phyloP scores from a whole-genome alignment of 2,888 invertebrate genomes.

The Drosophila maculinotata region DNA sequence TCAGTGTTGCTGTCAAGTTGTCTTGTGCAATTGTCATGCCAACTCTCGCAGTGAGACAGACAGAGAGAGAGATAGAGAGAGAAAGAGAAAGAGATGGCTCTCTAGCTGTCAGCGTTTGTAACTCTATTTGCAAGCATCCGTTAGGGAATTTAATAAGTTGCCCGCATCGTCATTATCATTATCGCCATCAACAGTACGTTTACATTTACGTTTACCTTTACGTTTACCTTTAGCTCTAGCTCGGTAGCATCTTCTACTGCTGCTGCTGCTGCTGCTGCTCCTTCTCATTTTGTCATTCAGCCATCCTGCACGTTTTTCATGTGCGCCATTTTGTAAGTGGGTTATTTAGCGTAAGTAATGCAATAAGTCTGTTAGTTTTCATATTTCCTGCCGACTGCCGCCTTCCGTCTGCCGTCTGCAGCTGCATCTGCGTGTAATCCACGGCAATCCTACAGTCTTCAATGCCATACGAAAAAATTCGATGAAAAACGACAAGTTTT shows the following conservation, averaged over 20 bases:
- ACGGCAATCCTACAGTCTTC: constrained; percentile 26
- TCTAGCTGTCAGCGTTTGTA: constrained; percentile 55
- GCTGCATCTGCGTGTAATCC: constrained; percentile 61
- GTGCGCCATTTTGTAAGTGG: constrained; percentile 75
- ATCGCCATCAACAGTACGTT: constrained; percentile 51
- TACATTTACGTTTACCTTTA: constrained; percentile 15
- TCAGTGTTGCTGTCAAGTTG: constrained; percentile 56
- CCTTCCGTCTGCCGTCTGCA: constrained; percentile 49
- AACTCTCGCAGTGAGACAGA: neutral
- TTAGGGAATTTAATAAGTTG: constrained; percentile 72
- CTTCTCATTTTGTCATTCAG: constrained; percentile 4
- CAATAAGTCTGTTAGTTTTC: constrained; percentile 76
- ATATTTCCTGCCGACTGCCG: constrained; percentile 66
- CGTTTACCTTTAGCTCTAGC: neutral
- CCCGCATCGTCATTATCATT: constrained; percentile 65
- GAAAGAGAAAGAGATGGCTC: neutral
- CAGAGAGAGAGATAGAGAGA: neutral
- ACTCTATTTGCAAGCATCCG: constrained; percentile 58
- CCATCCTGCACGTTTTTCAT: constrained; percentile 34
- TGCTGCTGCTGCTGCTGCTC: constrained; percentile 2
- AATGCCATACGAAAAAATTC: constrained; percentile 26
- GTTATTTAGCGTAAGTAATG: constrained; percentile 80
- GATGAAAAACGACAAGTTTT: constrained; percentile 43
- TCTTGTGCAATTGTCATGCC: constrained; percentile 39
- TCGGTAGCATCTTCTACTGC: neutral